Evolutionary conservation across 2,888 invertebrate species (phyloP), one percentile per base, ranked within the genome.

Genomic region (Eupithecia centaureata): DNA sequence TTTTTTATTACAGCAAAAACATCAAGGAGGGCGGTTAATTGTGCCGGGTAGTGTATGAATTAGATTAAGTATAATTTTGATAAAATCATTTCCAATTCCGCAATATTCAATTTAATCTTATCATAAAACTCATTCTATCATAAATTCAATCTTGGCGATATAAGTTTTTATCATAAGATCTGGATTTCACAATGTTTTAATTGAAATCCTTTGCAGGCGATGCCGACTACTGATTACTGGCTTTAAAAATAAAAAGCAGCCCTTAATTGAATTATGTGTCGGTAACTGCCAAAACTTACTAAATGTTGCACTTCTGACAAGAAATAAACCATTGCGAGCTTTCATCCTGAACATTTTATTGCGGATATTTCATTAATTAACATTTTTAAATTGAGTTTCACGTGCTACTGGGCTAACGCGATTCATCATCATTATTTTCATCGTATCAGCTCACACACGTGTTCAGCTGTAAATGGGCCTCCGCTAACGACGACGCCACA

Each of bases 141-240:
- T 69, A 73, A 75, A 47, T 77, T 79, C 76, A 82, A 79, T 76
- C 76, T 76, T 62, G 66, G 56, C 52, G 66, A 68, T 72, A 54
- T 59, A 62, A n/a, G n/a, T n/a, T 69, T 59, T 65, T 65, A 74
- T 70, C 67, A 75, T 71, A 75, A 61, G 61, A 67, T 67, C 82
- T 79, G 77, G 75, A 80, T 85, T 85, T 84, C 82, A 79, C 82
- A 85, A 85, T 79, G 75, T 79, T 80, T 83, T 85, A 85, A 86
- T 85, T 86, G 80, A 81, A 51, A 71, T 64, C 72, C 74, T 79
- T 83, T 80, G 76, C 76, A 65, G 65, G 27, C 70, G 83, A 85
- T 82, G 83, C 83, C 84, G 85, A 76, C 77, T 32, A 65, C 62
- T 73, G 83, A 83, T 85, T 82, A 77, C 78, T 25, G 72, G 69